Evolutionary conservation across 2,888 invertebrate species (phyloP), one percentile per base, ranked within the genome.

Genomic region (Agrotis exclamationis): DNA sequence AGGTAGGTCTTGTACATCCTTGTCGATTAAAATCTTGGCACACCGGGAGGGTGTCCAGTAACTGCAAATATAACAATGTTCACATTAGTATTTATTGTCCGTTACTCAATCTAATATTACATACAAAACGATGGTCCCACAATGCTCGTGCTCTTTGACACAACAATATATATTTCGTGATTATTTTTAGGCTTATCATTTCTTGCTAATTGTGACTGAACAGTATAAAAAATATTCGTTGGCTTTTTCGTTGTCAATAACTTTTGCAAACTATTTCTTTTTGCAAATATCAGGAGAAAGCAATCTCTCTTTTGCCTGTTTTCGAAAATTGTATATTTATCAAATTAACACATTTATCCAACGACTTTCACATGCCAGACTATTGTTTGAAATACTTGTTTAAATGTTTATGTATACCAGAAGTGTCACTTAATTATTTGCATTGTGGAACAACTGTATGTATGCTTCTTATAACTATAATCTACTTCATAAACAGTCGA

Each of bases 1-100:
- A 99, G 97, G 98, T 98, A 97, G 98, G 98, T 97, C 99, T 98
- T 97, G 98, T 98, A 97, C 99, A 99, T 97, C 98, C 98, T 97
- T 99, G 98, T 97, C 98, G 98, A 98, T 99, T 99, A 99, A 99
- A 99, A 99, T 99, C 99, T 98, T 98, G 99, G 99, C 98, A 99
- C 98, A 99, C 99, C 98, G 98, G 99, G 99, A 99, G 99, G 99
- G 98, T 99, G 99, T 99, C 99, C 99, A 99, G 99, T 98, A 99
- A 99, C 99, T 99, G 98, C 93, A 98, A 98, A 93, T 88, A 94
- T 91, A 85, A 91, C 88, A 87, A 85, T 74, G 70, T 70, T 72
- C 76, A 80, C 76, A 92, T 95, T 89, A 94, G 90, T 91, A 90
- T 90, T 84, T 85, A 85, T 86, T 86, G 88, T 86, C 82, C 82